A percentile compares a stretch with the other conserved stretches of the same genome.
These are phyloP conservation scores for Sebastes iracundus DNA, from an alignment of 2,797 vertebrate genomes.

Conservation along the genomic window DNA sequence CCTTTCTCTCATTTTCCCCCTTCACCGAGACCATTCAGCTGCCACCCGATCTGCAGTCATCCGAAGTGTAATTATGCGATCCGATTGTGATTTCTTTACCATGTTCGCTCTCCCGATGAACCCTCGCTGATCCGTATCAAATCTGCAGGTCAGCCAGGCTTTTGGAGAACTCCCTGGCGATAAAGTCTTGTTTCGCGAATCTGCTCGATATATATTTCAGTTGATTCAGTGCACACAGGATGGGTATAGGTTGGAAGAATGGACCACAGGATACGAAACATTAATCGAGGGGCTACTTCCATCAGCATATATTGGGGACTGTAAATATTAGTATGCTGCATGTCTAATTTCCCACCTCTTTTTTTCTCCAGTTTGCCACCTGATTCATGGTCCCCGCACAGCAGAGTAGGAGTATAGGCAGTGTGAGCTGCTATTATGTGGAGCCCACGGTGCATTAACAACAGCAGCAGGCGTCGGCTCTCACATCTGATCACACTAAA, in stretches of 20 bases:
- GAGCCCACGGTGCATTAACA: constrained; percentile 91
- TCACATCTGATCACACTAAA: constrained; percentile 99
- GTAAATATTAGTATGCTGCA: constrained; percentile 93
- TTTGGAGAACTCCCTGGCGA: constrained; percentile 89
- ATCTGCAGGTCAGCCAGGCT: constrained; percentile 91
- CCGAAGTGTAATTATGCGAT: constrained; percentile 64
- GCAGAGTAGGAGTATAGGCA: constrained; percentile 64
- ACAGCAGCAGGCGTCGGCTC: constrained; percentile 90
- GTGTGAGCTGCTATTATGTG: constrained; percentile 84
- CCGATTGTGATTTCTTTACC: constrained; percentile 60
- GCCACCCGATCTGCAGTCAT: constrained; percentile 66
- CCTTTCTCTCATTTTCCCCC: constrained; percentile 11
- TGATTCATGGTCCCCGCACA: constrained; percentile 91
- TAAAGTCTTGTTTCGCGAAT: constrained; percentile 92
- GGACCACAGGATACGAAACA: constrained; percentile 92
- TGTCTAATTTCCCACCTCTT: constrained; percentile 89
- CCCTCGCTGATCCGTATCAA: constrained; percentile 92
- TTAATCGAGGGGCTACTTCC: constrained; percentile 92
- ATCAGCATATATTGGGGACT: constrained; percentile 87
- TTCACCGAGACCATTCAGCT: constrained; percentile 19
- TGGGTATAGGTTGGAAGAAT: constrained; percentile 74
- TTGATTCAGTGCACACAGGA: constrained; percentile 78
- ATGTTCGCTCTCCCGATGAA: constrained; percentile 42
- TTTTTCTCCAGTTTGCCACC: constrained; percentile 81
- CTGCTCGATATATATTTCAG: constrained; percentile 91